Evolutionary conservation across 1,140 invertebrate species (phyloP).

Genomic region (Anagrus nilaparvatae): DNA sequence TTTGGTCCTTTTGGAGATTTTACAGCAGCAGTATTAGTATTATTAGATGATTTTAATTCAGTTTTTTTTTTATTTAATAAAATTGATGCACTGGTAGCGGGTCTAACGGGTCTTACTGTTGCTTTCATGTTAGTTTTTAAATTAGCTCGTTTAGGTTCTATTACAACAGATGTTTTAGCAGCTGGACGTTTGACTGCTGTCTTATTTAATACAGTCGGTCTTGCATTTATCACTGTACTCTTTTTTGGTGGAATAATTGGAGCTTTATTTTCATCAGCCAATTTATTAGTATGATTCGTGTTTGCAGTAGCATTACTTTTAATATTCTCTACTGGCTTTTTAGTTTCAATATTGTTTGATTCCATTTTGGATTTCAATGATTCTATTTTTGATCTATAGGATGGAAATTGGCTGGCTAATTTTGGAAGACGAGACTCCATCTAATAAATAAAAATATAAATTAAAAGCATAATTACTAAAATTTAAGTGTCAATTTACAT

Average conservation of each 20-base stretch:
- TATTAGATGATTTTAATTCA: slow-evolving; percentile 8
- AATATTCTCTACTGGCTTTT: slow-evolving; percentile 3
- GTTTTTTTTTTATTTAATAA: background rate
- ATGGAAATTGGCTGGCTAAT: slow-evolving; percentile 19
- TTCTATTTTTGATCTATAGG: background rate
- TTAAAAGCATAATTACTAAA: no score
- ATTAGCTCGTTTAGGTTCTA: slow-evolving; percentile 24
- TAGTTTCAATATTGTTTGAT: background rate
- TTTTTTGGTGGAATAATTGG: slow-evolving; percentile 19
- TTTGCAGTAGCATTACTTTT: slow-evolving; percentile 10
- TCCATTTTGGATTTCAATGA: slow-evolving; percentile 4
- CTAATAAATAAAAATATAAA: slow-evolving; percentile 15
- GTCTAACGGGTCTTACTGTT: slow-evolving; percentile 9
- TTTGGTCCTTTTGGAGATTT: slow-evolving; percentile 18
- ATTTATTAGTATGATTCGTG: slow-evolving; percentile 2
- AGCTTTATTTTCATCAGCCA: slow-evolving; percentile 28
- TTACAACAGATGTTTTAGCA: slow-evolving; percentile 6
- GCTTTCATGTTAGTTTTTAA: slow-evolving; percentile 17
- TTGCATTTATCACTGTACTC: slow-evolving; percentile 7
- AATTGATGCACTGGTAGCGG: slow-evolving; percentile 2
- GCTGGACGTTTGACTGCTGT: slow-evolving; percentile 27
- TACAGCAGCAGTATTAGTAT: slow-evolving; percentile 9
- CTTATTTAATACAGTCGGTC: no score
- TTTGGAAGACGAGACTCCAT: slow-evolving; percentile 34
- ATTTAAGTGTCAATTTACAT: no score